A percentile compares a stretch with the other conserved stretches of the same genome.
phyloP scores from a whole-genome alignment of 1,140 invertebrate genomes.

The Bombus pyrosoma region DNA sequence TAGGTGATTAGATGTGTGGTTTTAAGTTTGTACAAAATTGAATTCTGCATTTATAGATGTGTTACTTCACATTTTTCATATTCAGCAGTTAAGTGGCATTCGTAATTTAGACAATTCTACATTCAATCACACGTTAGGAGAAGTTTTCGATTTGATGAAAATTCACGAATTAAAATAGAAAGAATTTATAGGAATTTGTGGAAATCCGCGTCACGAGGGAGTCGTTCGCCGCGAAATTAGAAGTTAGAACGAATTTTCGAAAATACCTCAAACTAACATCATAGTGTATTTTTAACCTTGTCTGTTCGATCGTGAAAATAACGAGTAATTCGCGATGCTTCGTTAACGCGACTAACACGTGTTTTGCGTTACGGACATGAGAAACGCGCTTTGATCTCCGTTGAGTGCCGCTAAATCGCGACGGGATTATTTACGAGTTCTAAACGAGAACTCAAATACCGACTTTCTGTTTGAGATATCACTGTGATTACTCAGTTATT shows the following conservation, averaged over 20 bases:
- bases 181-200: not conserved
- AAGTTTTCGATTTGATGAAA: not conserved
- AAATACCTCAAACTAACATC: not conserved
- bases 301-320: constrained; percentile 9
- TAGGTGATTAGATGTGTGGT: too few species aligned
- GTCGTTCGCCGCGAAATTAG: not conserved
- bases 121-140: not conserved
- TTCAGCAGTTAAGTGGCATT: not conserved
- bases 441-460: not conserved
- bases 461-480: not conserved
- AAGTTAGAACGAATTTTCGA: constrained; percentile 4
- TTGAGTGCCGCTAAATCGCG: not conserved
- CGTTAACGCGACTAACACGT: constrained; percentile 17
- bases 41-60: too few species aligned
- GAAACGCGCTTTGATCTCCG: constrained; percentile 37
- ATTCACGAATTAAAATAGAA: not conserved
- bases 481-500: not conserved
- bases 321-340: constrained; percentile 14
- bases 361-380: constrained; percentile 12
- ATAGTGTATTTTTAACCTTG: constrained; percentile 21
- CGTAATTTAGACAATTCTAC: not conserved
- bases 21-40: too few species aligned
- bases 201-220: not conserved
- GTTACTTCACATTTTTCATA: not conserved
- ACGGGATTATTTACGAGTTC: constrained; percentile 11